A percentile compares a stretch with the other conserved stretches of the same genome.
Evolutionary conservation across 2,797 vertebrate genomes (phyloP).

Genomic region (Megalops cyprinoides): DNA sequence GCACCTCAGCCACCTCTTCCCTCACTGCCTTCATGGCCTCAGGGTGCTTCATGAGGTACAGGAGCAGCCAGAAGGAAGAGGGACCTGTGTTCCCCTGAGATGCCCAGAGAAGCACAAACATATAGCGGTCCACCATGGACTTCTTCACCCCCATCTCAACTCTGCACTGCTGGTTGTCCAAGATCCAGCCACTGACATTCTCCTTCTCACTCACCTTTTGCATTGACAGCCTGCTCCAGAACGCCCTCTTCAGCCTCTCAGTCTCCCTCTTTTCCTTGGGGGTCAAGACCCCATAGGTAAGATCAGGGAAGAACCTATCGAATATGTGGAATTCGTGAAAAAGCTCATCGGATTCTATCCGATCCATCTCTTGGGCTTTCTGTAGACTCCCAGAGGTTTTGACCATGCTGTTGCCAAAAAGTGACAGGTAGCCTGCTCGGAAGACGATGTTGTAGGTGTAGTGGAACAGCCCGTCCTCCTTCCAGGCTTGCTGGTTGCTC

Average conservation of each 20-base stretch:
- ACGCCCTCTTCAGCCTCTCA: constrained; percentile 68
- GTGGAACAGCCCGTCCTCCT: constrained; percentile 77
- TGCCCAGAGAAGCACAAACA: constrained; percentile 90
- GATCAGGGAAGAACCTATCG: constrained; percentile 81
- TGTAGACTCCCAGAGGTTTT: constrained; percentile 47
- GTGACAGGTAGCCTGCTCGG: constrained; percentile 82
- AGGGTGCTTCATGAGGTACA: constrained; percentile 85
- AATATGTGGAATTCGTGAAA: constrained; percentile 85
- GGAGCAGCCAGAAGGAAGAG: constrained; percentile 86
- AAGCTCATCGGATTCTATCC: constrained; percentile 71
- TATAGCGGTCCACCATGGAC: constrained; percentile 78
- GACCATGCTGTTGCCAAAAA: constrained; percentile 84
- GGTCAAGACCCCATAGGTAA: constrained; percentile 76
- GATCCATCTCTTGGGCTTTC: constrained; percentile 69
- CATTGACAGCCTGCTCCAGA: constrained; percentile 77
- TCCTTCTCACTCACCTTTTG: constrained; percentile 68
- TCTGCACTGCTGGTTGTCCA: constrained; percentile 65
- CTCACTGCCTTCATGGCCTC: constrained; percentile 82
- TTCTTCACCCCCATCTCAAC: constrained; percentile 61
- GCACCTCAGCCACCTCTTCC: constrained; percentile 73
- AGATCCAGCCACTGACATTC: constrained; percentile 84
- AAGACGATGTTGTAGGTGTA: constrained; percentile 87
- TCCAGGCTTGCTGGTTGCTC: constrained; percentile 69
- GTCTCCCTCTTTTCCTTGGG: constrained; percentile 74
- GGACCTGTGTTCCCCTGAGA: constrained; percentile 91